phyloP scores from a whole-genome alignment of 2,113 vertebrate species.

The Neotragus moschatus region DNA sequence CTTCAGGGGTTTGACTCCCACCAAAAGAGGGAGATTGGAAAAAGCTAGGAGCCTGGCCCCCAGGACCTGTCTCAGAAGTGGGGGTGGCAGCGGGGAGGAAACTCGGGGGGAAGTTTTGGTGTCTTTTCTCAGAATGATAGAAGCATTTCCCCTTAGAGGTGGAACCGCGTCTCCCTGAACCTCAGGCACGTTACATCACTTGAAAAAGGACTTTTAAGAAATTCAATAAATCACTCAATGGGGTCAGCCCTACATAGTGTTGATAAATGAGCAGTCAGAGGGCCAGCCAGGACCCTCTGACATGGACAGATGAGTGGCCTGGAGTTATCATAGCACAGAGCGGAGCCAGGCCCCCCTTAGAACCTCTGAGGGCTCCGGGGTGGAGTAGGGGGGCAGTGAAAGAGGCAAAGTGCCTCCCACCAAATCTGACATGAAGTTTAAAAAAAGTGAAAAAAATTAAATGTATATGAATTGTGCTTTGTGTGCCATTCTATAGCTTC shows the following conservation, averaged over 20 bases:
- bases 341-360: background rate
- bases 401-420: fast-evolving
- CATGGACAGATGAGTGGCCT: background rate
- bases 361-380: fast-evolving
- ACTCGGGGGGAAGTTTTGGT: fast-evolving
- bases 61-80: too few species aligned
- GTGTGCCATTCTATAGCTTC: background rate
- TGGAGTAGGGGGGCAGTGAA: fast-evolving
- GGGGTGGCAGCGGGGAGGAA: background rate
- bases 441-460: background rate
- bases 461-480: background rate
- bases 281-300: background rate
- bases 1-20: fast-evolving
- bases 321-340: fast-evolving
- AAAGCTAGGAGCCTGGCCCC: background rate
- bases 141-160: background rate
- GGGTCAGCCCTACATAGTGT: background rate
- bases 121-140: background rate
- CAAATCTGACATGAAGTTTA: fast-evolving
- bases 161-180: background rate
- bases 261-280: background rate
- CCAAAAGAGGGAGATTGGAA: background rate
- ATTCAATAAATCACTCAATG: background rate
- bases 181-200: background rate
- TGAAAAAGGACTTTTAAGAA: background rate